Conservation (phyloP, 2,888 invertebrate species). For the Callimorpha dominula region DNA sequence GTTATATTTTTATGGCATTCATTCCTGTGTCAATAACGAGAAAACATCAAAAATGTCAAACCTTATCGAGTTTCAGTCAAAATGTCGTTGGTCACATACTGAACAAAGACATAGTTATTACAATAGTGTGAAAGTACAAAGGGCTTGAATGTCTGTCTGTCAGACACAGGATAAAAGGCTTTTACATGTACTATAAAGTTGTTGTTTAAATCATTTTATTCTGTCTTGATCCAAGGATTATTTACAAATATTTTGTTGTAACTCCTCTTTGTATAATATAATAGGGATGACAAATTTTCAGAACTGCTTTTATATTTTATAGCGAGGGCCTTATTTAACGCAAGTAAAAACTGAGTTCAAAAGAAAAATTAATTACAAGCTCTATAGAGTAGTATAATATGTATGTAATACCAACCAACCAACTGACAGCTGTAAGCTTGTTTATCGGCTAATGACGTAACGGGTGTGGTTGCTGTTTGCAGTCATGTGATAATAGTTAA, state of each 20-base stretch:
- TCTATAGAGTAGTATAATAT: no score
- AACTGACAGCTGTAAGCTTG: no score
- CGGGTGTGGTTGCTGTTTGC: no score
- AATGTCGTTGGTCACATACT: slow-evolving; percentile 59
- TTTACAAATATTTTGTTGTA: background rate
- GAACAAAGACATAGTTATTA: slow-evolving; percentile 68
- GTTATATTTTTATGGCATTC: background rate
- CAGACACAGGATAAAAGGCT: slow-evolving; percentile 9
- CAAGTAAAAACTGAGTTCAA: no score
- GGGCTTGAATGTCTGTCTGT: slow-evolving; percentile 27
- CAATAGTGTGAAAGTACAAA: slow-evolving; percentile 28
- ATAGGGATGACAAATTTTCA: no score
- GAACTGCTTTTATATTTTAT: no score
- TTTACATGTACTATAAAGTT: background rate
- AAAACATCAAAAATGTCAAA: slow-evolving; percentile 60
- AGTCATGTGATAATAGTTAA: no score
- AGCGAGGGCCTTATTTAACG: no score
- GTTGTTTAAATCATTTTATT: slow-evolving; percentile 7
- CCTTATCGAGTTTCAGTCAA: slow-evolving; percentile 71
- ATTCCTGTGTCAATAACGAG: slow-evolving; percentile 45
- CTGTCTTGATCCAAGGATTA: background rate
- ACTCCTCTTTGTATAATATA: no score
- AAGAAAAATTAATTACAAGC: no score
- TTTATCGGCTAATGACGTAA: no score
- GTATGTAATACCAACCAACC: no score